Conservation (phyloP, 2,113 vertebrate species). For the Pluvianellus socialis region DNA sequence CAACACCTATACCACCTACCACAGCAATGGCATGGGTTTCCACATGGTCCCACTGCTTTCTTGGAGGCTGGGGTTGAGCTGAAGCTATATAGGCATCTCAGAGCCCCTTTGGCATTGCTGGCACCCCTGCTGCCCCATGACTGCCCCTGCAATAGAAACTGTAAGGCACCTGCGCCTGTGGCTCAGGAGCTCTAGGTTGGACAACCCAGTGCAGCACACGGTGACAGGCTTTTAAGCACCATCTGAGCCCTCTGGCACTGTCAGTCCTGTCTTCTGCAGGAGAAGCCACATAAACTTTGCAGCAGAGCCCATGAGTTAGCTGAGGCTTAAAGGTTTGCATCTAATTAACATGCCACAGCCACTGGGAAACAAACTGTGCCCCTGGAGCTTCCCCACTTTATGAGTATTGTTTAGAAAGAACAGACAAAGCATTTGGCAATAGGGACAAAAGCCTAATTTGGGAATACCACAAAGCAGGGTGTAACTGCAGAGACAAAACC, state of each 20-base stretch:
- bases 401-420: background rate
- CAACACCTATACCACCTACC: background rate
- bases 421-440: background rate
- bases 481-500: background rate
- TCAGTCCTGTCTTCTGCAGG: background rate
- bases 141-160: background rate
- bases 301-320: background rate
- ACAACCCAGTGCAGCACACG: background rate
- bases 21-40: background rate
- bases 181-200: background rate
- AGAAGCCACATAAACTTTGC: background rate
- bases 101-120: background rate
- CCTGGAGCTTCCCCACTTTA: background rate
- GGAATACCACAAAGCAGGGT: background rate
- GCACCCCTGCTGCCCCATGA: background rate
- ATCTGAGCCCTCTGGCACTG: background rate
- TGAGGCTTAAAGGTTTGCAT: background rate
- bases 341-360: background rate
- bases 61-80: background rate
- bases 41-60: background rate
- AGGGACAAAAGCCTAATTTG: background rate
- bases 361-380: background rate
- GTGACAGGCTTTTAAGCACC: background rate
- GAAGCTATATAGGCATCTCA: background rate
- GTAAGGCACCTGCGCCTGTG: fast-evolving